phyloP scores from a whole-genome alignment of 2,113 vertebrate genomes.

The Fulmarus glacialis region DNA sequence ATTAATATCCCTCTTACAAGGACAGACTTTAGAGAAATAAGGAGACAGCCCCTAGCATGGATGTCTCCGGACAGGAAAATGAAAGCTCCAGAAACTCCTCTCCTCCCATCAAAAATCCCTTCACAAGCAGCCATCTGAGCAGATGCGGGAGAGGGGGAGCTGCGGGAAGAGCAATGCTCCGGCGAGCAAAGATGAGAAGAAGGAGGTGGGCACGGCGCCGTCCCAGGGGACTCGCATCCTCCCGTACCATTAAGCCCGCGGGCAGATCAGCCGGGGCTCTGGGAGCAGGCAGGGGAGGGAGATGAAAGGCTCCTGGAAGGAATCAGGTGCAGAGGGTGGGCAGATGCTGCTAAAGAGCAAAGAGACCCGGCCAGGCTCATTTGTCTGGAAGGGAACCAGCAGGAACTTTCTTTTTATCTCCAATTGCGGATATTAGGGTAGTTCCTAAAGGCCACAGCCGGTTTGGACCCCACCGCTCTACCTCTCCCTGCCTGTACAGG shows the following conservation, averaged over 20 bases:
- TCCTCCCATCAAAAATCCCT: neutral
- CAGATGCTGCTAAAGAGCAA: slow-evolving; percentile 52
- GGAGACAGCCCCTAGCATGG: neutral
- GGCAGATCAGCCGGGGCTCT: neutral
- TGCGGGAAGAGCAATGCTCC: fast-evolving
- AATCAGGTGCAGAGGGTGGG: slow-evolving; percentile 62
- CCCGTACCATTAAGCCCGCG: neutral
- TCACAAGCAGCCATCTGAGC: neutral
- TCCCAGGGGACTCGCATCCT: neutral
- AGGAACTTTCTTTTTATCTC: slow-evolving; percentile 59
- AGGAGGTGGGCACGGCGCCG: neutral
- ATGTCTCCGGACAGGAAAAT: neutral
- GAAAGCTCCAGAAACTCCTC: neutral
- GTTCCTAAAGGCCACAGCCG: neutral
- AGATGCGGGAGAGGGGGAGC: neutral
- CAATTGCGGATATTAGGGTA: neutral
- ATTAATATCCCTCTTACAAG: fast-evolving
- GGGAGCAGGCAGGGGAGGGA: neutral
- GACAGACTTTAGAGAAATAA: neutral
- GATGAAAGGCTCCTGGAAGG: slow-evolving; percentile 40
- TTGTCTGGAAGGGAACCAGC: slow-evolving; percentile 64
- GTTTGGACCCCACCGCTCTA: neutral
- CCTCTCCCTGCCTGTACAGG: neutral
- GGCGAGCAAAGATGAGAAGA: neutral
- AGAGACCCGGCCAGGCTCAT: slow-evolving; percentile 54